Conservation (phyloP, 2,113 vertebrate species). For the Chaetura pelagica region DNA sequence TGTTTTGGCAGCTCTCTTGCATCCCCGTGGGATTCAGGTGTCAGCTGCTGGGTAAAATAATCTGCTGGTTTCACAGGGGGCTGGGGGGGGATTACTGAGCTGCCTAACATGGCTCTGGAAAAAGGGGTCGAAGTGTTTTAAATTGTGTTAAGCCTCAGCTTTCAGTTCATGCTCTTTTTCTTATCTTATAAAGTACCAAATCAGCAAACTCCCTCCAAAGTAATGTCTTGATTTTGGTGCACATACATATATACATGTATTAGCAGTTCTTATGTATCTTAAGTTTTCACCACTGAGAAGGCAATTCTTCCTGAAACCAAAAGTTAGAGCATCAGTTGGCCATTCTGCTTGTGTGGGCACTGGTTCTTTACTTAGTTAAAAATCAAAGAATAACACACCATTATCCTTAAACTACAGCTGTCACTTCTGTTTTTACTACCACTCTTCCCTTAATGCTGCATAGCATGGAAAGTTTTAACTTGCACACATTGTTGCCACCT, state of each 20-base stretch:
- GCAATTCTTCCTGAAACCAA: not conserved
- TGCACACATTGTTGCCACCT: not conserved
- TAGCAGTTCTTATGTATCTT: not conserved
- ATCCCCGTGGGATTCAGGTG: not conserved
- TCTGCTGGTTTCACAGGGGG: not conserved
- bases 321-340: not conserved
- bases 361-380: not conserved
- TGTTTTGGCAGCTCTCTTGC: not conserved
- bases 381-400: not conserved
- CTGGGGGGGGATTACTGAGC: not conserved
- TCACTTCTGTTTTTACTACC: not conserved
- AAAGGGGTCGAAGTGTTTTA: not conserved
- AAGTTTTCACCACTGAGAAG: not conserved
- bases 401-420: not conserved
- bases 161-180: not conserved
- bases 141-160: not conserved
- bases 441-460: not conserved
- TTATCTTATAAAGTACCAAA: not conserved
- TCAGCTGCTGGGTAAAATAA: not conserved
- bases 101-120: not conserved
- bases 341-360: not conserved
- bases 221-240: not conserved
- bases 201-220: not conserved
- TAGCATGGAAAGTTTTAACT: not conserved
- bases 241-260: not conserved